Base-by-base conservation (phyloP, 2,888 invertebrate species). In the Cactoblastis cactorum region DNA sequence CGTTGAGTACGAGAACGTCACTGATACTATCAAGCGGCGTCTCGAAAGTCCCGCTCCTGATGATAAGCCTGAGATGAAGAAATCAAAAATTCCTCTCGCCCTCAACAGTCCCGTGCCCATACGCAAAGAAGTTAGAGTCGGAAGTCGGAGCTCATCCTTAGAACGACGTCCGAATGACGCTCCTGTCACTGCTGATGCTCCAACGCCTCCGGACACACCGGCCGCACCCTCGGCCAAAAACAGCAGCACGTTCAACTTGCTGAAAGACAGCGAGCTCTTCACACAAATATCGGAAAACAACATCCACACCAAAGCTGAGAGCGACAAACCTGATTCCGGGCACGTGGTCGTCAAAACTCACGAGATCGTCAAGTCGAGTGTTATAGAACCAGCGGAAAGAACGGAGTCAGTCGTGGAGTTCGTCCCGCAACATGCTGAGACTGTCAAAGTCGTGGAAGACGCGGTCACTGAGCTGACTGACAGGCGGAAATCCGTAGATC, bases 301-400 rank as follows among this genome's bases (percentile, higher is more conserved):
- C 53, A 69, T 77, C 15, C 67, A 65, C 2, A 63, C 71, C 32
- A 58, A 58, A 28, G 51, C 52, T 35, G 53, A 56, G n/a, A 55
- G 59, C 11, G 51, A 56, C 39, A 67, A 60, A 34, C 55, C n/a
- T n/a, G 57, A 63, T 6, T 54, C 88, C 4, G 91, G 91, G 48
- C 92, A 91, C 59, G 87, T 94, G 58, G 95, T 95, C 65, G 91
- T 95, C 0, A 92, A 90, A 57, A 94, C 92, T 66, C 92, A 90
- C 67, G 94, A 95, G 74, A 93, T 95, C 46, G 79, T 92, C 0
- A 93, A 93, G 69, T 91, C 93, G 12, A 90, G 92, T 53, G 92
- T 94, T 59, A 79, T 90, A 15, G 81, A 87, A 54, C 89, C 91
- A 0, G 85, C 89, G 0, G 91, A 90, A 52, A 80, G 88, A n/a